Evolutionary conservation across 2,888 invertebrate species (phyloP).

Genomic region (Drosophila ochracea): DNA sequence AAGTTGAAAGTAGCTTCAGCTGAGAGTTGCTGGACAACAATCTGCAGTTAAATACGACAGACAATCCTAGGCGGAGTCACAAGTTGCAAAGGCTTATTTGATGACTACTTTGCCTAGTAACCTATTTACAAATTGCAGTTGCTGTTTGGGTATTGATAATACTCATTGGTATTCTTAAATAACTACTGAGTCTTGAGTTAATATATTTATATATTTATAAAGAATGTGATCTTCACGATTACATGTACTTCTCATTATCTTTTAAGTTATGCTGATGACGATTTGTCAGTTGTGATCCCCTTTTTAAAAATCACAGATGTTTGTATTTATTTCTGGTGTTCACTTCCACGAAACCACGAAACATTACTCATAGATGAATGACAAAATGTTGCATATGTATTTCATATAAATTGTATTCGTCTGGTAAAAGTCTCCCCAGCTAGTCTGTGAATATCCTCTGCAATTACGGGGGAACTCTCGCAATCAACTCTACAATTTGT

Average conservation of each 20-base stretch:
- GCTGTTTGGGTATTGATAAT: background rate
- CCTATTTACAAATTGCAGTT: too few species aligned
- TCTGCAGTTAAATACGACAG: too few species aligned
- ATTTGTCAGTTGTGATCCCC: background rate
- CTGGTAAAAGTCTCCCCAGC: background rate
- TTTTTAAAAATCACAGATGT: background rate
- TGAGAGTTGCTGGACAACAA: background rate
- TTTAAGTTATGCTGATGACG: background rate
- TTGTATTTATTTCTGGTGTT: background rate
- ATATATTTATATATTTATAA: background rate
- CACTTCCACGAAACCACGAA: background rate
- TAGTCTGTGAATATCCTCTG: background rate
- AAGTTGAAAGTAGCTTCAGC: background rate
- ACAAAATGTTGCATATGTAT: background rate
- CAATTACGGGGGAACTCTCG: slow-evolving; percentile 15
- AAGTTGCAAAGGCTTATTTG: too few species aligned
- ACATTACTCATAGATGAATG: background rate
- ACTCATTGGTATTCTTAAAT: background rate
- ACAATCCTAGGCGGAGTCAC: too few species aligned
- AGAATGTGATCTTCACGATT: background rate
- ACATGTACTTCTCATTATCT: background rate
- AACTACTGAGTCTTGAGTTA: background rate
- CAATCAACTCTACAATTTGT: slow-evolving; percentile 50
- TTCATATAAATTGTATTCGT: background rate
- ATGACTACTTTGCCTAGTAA: too few species aligned